Evolutionary conservation across 1,140 invertebrate species (phyloP), one percentile per base, ranked within the genome.

Genomic region (Zaprionus vittiger): DNA sequence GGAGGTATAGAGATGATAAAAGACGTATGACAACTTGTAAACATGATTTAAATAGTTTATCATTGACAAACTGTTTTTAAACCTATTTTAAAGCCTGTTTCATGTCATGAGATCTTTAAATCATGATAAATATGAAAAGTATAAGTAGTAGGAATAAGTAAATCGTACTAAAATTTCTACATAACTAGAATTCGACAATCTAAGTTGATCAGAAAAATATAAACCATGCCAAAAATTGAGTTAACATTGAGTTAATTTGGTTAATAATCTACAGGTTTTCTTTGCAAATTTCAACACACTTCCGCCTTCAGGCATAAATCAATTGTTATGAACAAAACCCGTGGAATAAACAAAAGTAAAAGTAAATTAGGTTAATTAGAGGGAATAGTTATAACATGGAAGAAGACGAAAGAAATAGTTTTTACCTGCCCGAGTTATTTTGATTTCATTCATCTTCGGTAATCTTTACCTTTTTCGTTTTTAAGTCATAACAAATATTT

Each of bases 401-500:
- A 61, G n/a, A 24, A 55, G 31, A 34, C 3, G 24, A 31, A 44
- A 66, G 44, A 65, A 17, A 38, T 41, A 65, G 52, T 15, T 57
- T 44, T 41, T 28, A 59, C 64, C 64, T 47, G 55, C 26, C 26
- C 12, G 55, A 14, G 11, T 14, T 17, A n/a, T 41, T 49, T 49
- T 4, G 9, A 6, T 49, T 49, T 12, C 11, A 17, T 49, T 52
- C 22, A 47, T 47, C 41, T 67, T 56, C 28, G 37, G 55, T 57
- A 67, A 67, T 67, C 65, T 67, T 67, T 67, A 41, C 12, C 65
- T 59, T 67, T 59, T 26, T 38, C 37, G 44, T 34, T 63, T 63
- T 6, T 28, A 54, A 60, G 15, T 22, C n/a, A 38, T 22, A 70
- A 38, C 55, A 70, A 70, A 70, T 71, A 63, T 70, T 71, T 56